These are phyloP conservation scores for Euphydryas editha DNA, from an alignment of 2,888 invertebrate species.

Conservation along the genomic window DNA sequence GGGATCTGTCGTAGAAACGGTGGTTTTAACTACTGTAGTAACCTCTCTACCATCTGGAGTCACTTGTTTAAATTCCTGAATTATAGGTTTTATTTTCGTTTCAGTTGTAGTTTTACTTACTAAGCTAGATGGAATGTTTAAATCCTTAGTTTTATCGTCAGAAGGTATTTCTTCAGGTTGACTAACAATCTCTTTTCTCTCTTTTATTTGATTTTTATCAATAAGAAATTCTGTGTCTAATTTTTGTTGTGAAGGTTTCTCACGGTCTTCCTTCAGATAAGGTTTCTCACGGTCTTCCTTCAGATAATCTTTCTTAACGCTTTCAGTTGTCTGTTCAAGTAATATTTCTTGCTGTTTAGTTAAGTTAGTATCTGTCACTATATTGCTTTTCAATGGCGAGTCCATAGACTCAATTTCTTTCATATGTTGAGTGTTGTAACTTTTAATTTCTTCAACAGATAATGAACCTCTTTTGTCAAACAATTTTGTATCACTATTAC, in stretches of 20 bases:
- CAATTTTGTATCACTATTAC: neutral
- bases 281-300: neutral
- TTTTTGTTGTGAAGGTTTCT: neutral
- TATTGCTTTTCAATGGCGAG: neutral
- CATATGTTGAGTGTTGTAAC: neutral
- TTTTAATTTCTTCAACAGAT: neutral
- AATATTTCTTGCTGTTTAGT: neutral
- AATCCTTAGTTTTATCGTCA: neutral
- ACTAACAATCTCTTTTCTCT: neutral
- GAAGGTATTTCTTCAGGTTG: neutral
- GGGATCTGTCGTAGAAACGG: slow-evolving; percentile 57
- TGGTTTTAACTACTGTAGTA: slow-evolving; percentile 58
- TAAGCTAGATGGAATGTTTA: neutral
- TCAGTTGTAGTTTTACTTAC: slow-evolving; percentile 25
- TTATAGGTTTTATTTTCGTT: slow-evolving; percentile 49
- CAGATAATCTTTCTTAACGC: neutral
- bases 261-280: neutral
- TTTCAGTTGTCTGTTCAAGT: neutral
- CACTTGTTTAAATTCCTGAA: slow-evolving; percentile 51
- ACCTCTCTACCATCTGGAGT: slow-evolving; percentile 52
- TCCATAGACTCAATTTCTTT: neutral
- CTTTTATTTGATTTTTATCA: neutral
- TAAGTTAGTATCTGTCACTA: neutral
- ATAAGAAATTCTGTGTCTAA: neutral
- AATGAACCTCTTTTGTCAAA: neutral